phyloP scores from a whole-genome alignment of 2,113 vertebrate genomes.

The Oncorhynchus mykiss region DNA sequence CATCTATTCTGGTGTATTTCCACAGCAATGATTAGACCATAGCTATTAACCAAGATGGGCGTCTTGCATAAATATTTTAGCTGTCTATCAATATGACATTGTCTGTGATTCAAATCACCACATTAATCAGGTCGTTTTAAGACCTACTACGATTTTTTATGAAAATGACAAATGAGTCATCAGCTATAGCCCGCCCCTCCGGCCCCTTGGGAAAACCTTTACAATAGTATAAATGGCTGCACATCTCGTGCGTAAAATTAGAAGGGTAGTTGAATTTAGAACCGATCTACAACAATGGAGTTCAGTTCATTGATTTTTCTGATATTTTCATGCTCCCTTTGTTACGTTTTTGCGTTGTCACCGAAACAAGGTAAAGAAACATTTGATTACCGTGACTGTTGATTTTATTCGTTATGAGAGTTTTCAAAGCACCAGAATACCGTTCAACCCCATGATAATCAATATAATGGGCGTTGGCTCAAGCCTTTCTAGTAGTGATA shows the following conservation, averaged over 20 bases:
- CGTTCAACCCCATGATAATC: neutral
- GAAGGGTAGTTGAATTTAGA: slow-evolving; percentile 8
- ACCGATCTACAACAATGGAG: slow-evolving; percentile 55
- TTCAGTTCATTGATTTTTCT: slow-evolving; percentile 31
- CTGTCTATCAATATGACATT: too few relatives aligned
- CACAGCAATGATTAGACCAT: too few relatives aligned
- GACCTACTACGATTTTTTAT: too few relatives aligned
- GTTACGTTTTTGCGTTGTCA: slow-evolving; percentile 29
- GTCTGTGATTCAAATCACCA: too few relatives aligned
- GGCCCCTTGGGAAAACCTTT: slow-evolving; percentile 15
- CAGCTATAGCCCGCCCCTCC: slow-evolving; percentile 50
- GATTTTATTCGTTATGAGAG: neutral
- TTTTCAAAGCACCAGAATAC: neutral
- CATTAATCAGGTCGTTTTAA: too few relatives aligned
- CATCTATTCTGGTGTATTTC: too few relatives aligned
- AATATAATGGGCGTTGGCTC: too few relatives aligned
- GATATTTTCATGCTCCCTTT: slow-evolving; percentile 40
- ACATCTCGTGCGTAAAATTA: slow-evolving; percentile 1
- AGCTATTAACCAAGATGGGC: too few relatives aligned
- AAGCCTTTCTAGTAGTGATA: too few relatives aligned
- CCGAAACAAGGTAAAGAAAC: slow-evolving; percentile 51
- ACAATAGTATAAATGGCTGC: slow-evolving; percentile 51
- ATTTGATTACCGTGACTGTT: neutral
- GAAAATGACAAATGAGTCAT: slow-evolving; percentile 48
- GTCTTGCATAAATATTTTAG: too few relatives aligned